These are phyloP conservation scores for Propsilocerus akamusi DNA, from an alignment of 1,140 invertebrate genomes.

Conservation along the genomic window DNA sequence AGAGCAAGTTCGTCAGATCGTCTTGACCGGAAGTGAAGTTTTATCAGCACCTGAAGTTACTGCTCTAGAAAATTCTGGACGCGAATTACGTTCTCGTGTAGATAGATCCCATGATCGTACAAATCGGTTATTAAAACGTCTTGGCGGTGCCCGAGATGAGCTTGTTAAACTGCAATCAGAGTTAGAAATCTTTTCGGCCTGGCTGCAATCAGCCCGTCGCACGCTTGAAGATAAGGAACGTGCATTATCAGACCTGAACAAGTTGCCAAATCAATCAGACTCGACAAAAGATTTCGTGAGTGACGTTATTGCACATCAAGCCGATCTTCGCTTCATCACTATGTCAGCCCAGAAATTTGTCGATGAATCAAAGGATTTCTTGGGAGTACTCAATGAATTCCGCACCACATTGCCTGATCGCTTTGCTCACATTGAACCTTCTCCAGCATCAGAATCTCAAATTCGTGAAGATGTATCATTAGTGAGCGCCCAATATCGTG, in stretches of 20 bases:
- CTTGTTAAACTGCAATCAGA: constrained; percentile 62
- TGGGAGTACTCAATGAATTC: constrained; percentile 66
- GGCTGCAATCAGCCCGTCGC: constrained; percentile 64
- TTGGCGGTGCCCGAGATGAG: constrained; percentile 69
- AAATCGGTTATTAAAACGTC: constrained; percentile 52
- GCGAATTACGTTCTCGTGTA: constrained; percentile 64
- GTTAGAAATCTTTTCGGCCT: constrained; percentile 59
- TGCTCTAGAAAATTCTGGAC: constrained; percentile 67
- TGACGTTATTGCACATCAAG: constrained; percentile 87
- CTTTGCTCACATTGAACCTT: constrained; percentile 51
- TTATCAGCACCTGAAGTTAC: constrained; percentile 70
- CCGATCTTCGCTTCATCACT: constrained; percentile 81
- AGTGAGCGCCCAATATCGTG: constrained; percentile 50
- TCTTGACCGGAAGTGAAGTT: constrained; percentile 74
- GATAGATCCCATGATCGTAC: constrained; percentile 62
- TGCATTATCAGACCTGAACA: constrained; percentile 59
- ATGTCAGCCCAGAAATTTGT: constrained; percentile 91
- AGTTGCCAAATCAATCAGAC: constrained; percentile 48
- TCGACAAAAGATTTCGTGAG: constrained; percentile 72
- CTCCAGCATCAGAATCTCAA: constrained; percentile 43
- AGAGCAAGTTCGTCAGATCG: constrained; percentile 81
- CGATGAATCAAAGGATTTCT: constrained; percentile 81
- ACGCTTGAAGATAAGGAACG: constrained; percentile 71
- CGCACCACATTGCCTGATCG: constrained; percentile 61
- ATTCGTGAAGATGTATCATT: constrained; percentile 50